Base-by-base conservation (phyloP, 2,113 vertebrate species). In the Oenanthe oenanthe region DNA sequence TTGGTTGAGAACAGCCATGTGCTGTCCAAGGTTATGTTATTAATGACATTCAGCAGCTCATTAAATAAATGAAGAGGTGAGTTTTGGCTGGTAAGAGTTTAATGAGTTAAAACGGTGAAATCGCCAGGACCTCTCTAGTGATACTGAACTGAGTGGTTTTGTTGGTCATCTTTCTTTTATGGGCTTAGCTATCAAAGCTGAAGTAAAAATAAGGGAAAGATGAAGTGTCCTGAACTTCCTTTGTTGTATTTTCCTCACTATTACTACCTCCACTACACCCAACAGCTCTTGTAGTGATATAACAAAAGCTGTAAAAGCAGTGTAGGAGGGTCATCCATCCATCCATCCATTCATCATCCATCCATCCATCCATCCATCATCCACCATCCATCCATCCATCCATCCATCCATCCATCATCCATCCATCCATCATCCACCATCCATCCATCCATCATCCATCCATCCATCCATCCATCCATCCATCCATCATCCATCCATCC, bases 71-170 rank as follows among this genome's bases (percentile, higher is more conserved):
- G 71, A 76, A 82, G 85, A 90, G 54, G 66, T 90, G 62, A 94
- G 74, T 42, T 82, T 93, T 61, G 54, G 50, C 45, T 73, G n/a
- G 29, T 70, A 73, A 85, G 38, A 20, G 71, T 85, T 88, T 79
- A 92, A 94, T 85, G 88, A 94, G 58, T 83, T 73, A 93, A 89
- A 94, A 68, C 10, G 72, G 57, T 6, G 13, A 94, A 93, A 92
- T 6, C 36, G 28, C 62, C 62, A 38, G 66, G 83, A 90, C 47
- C 20, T 58, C 17, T 90, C 62, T 5, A 45, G 58, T 15, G 66
- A 65, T 6, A 68, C 45, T n/a, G 45, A 93, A 68, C 53, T 31
- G 74, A 78, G 7, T 50, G 28, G 36, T 53, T 72, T 68, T 7
- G 7, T 29, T 32, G 25, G 21, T 68, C 47, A 9, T 42, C 22